phyloP scores from a whole-genome alignment of 2,888 invertebrate species.

The Argyra leucocephala region DNA sequence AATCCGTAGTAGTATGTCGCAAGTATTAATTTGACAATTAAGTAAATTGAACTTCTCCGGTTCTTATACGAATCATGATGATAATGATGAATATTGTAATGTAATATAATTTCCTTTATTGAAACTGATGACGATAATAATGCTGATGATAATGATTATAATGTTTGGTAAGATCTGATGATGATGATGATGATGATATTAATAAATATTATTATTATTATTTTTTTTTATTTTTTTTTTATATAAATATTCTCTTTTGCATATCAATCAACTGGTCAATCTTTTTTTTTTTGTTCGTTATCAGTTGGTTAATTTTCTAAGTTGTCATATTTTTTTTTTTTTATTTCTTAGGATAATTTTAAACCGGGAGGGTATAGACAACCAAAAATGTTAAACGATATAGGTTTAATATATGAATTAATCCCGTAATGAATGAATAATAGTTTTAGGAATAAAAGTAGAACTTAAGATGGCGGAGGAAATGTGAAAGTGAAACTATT shows the following conservation, averaged over 20 bases:
- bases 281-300: too few relatives aligned
- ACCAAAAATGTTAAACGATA: too few relatives aligned
- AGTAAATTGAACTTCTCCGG: constrained; percentile 1
- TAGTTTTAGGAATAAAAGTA: too few relatives aligned
- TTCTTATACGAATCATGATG: neutral
- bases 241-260: neutral
- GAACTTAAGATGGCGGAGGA: too few relatives aligned
- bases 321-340: neutral
- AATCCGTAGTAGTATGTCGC: neutral
- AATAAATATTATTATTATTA: too few relatives aligned
- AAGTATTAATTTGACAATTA: constrained; percentile 1
- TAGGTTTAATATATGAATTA: too few relatives aligned
- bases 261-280: neutral
- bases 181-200: too few relatives aligned
- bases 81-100: neutral
- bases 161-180: neutral
- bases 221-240: too few relatives aligned
- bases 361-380: too few relatives aligned
- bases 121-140: neutral
- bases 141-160: neutral
- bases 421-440: too few relatives aligned
- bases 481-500: too few relatives aligned
- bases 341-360: too few relatives aligned
- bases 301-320: neutral
- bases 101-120: neutral